Percentiles rank a stretch among this genome's conserved stretches.
Evolutionary conservation across 2,888 invertebrate genomes (phyloP).

Genomic region (Fragum fragum): DNA sequence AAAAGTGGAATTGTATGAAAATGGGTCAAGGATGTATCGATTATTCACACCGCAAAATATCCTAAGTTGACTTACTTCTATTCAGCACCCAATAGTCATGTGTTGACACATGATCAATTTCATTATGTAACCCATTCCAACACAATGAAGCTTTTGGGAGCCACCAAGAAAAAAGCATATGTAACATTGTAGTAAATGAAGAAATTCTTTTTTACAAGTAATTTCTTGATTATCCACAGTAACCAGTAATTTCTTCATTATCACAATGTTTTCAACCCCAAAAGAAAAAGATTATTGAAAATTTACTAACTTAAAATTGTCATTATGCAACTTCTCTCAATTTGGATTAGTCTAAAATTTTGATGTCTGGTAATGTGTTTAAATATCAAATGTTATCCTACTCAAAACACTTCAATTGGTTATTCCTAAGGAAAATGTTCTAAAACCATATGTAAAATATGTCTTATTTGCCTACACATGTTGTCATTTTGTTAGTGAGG

Average conservation of each 20-base stretch:
- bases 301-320: neutral
- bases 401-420: too few relatives aligned
- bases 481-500: too few relatives aligned
- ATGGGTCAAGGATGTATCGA: too few relatives aligned
- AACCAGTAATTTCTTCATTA: too few relatives aligned
- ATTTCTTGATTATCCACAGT: neutral
- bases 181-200: constrained; percentile 7
- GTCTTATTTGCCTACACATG: too few relatives aligned
- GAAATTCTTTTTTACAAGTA: neutral
- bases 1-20: too few relatives aligned
- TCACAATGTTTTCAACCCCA: constrained; percentile 10
- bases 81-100: too few relatives aligned
- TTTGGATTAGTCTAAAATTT: neutral
- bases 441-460: too few relatives aligned
- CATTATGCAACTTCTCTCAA: neutral
- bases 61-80: too few relatives aligned
- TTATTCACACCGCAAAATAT: too few relatives aligned
- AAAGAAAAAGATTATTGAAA: neutral
- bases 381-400: neutral
- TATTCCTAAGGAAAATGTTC: neutral
- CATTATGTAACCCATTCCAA: constrained; percentile 5
- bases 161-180: neutral
- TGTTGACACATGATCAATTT: too few relatives aligned
- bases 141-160: neutral
- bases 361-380: neutral